A percentile compares a stretch with the other conserved stretches of the same genome.
Conservation (phyloP, 1,140 invertebrate genomes). For the Laodelphax striatellus region DNA sequence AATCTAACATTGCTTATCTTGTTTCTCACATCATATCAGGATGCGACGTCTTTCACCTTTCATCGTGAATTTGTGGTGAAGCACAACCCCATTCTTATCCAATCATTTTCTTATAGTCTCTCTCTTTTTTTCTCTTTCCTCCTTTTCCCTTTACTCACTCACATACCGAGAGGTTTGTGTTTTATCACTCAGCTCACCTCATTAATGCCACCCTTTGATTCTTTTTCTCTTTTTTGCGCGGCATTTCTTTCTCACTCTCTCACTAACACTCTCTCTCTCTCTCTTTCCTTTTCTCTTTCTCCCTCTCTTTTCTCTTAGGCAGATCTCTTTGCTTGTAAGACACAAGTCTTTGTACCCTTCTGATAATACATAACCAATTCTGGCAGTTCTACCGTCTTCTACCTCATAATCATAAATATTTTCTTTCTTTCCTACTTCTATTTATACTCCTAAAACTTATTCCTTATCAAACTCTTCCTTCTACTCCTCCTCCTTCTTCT, state of each 20-base stretch:
- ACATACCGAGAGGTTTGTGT: background rate
- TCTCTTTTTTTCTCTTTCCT: conserved; percentile 16
- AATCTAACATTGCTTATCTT: too few relatives aligned
- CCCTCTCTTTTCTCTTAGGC: background rate
- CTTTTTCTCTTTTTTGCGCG: too few relatives aligned
- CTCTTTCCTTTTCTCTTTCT: background rate
- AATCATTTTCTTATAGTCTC: background rate
- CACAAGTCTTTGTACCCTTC: background rate
- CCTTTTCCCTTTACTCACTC: background rate
- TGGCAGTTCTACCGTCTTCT: conserved; percentile 12
- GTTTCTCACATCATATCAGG: too few relatives aligned
- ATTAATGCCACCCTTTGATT: too few relatives aligned
- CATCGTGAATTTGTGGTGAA: background rate
- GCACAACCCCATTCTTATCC: background rate
- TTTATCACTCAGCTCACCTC: too few relatives aligned
- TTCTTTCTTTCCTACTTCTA: conserved; percentile 14
- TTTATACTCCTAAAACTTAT: too few relatives aligned
- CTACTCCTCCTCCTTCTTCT: conserved; percentile 13
- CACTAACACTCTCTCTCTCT: too few relatives aligned
- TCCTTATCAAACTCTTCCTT: background rate
- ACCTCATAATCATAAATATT: conserved; percentile 11
- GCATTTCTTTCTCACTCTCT: too few relatives aligned
- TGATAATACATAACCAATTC: background rate
- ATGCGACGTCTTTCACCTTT: too few relatives aligned
- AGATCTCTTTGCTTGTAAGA: background rate